Conservation (phyloP, 2,113 vertebrate genomes). For the Bostrychus sinensis region DNA sequence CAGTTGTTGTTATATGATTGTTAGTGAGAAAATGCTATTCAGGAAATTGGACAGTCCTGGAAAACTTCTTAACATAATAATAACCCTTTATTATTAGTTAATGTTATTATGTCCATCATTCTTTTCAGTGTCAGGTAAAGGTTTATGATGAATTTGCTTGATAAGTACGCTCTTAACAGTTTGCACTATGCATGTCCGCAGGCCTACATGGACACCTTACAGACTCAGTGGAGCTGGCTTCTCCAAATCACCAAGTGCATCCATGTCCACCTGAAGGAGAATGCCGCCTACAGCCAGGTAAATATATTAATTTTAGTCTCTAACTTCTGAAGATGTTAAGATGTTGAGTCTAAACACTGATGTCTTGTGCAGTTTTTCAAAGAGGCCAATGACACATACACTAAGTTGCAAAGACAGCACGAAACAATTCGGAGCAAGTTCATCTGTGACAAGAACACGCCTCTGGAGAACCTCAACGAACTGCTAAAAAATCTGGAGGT, state of each 20-base stretch:
- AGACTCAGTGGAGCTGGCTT: conserved; percentile 99
- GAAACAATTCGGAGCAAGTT: conserved; percentile 88
- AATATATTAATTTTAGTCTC: conserved; percentile 1
- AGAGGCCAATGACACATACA: conserved; percentile 89
- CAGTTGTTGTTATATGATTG: no score
- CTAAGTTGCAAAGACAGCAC: conserved; percentile 87
- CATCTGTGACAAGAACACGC: conserved; percentile 87
- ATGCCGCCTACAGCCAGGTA: conserved; percentile 95
- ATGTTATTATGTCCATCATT: no score
- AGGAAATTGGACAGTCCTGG: no score
- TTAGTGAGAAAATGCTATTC: no score
- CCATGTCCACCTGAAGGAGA: conserved; percentile 94
- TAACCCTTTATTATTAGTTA: no score
- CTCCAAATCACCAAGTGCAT: conserved; percentile 98
- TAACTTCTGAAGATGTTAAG: no score
- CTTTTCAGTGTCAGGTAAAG: no score
- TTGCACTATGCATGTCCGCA: conserved; percentile 37
- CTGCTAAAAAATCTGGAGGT: conserved; percentile 94
- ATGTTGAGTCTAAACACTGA: not conserved
- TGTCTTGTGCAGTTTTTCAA: conserved; percentile 87
- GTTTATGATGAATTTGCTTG: no score
- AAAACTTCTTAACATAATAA: no score
- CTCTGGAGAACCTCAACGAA: conserved; percentile 84
- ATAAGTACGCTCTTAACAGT: not conserved
- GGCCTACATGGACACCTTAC: conserved; percentile 98